Evolutionary conservation across 1,140 invertebrate species (phyloP).

Genomic region (Drosophila sechellia): DNA sequence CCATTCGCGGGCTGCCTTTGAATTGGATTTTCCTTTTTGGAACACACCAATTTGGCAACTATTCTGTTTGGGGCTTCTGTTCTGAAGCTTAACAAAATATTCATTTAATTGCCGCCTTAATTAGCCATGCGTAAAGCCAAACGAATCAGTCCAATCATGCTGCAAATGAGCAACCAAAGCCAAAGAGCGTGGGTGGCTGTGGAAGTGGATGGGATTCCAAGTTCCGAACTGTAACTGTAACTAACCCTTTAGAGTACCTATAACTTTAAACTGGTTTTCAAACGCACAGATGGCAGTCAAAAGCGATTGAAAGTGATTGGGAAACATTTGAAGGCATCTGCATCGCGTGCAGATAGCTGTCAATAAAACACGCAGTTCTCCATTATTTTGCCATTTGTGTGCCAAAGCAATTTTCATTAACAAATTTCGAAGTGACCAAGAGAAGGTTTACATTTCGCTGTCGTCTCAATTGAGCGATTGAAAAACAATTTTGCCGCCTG

Average conservation of each 20-base stretch:
- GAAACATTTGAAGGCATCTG: not conserved
- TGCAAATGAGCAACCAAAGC: conserved; percentile 53
- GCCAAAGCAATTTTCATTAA: conserved; percentile 36
- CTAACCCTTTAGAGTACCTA: conserved; percentile 34
- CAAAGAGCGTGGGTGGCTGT: conserved; percentile 17
- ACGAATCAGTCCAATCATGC: conserved; percentile 28
- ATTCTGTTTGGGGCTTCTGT: conserved; percentile 25
- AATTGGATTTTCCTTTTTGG: conserved; percentile 47
- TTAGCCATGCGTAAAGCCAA: conserved; percentile 69
- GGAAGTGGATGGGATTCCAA: conserved; percentile 27
- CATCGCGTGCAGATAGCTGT: conserved; percentile 45
- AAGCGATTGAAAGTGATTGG: conserved; percentile 47
- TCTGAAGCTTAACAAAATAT: conserved; percentile 59
- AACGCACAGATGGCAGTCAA: conserved; percentile 38
- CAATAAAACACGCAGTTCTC: conserved; percentile 21
- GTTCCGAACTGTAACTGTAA: conserved; percentile 4
- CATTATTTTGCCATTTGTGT: conserved; percentile 28
- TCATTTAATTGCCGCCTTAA: conserved; percentile 69
- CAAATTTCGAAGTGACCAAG: conserved; percentile 31
- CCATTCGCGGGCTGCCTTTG: conserved; percentile 32
- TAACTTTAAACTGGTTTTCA: conserved; percentile 17
- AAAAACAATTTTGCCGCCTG: conserved; percentile 35
- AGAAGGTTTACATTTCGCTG: conserved; percentile 31
- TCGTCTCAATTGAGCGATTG: conserved; percentile 28
- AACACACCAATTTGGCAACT: conserved; percentile 60